phyloP scores from a whole-genome alignment of 2,797 vertebrate species.

The Urophycis tenuis region DNA sequence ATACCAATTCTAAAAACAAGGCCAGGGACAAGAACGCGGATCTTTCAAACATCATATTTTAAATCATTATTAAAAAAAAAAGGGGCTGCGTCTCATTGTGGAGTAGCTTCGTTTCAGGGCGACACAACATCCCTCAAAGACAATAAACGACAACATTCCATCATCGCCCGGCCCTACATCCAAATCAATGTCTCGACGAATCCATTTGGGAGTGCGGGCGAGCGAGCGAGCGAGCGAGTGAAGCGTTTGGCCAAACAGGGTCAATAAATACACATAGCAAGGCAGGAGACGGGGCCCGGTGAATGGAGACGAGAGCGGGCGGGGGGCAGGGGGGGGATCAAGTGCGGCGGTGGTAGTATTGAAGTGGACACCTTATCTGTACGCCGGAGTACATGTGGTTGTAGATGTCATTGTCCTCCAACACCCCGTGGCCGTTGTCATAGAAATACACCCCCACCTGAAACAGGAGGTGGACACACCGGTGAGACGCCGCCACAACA shows the following conservation, averaged over 20 bases:
- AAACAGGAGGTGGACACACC: constrained; percentile 44
- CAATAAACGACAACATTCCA: not conserved
- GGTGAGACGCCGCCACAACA: constrained; percentile 27
- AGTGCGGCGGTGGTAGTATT: not conserved
- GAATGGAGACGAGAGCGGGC: not conserved
- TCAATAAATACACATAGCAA: not conserved
- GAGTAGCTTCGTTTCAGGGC: not conserved
- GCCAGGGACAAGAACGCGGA: not conserved
- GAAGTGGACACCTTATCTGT: constrained; percentile 78
- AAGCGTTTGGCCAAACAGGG: not conserved
- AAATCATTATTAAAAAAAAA: too few species aligned
- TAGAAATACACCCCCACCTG: constrained; percentile 93
- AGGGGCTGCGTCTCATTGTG: not conserved
- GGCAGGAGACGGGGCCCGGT: not conserved
- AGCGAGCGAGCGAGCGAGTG: too few species aligned
- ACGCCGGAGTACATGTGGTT: constrained; percentile 94
- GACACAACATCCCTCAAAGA: not conserved
- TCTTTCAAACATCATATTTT: not conserved
- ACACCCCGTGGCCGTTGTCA: constrained; percentile 87
- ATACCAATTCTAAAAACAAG: not conserved
- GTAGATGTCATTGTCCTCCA: constrained; percentile 92
- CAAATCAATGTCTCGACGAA: not conserved
- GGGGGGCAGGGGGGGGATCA: too few species aligned
- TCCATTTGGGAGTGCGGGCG: not conserved
- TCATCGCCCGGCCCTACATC: not conserved